A percentile compares a stretch with the other conserved stretches of the same genome.
Evolutionary conservation across 2,888 invertebrate genomes (phyloP).

Genomic region (Troides aeacus): DNA sequence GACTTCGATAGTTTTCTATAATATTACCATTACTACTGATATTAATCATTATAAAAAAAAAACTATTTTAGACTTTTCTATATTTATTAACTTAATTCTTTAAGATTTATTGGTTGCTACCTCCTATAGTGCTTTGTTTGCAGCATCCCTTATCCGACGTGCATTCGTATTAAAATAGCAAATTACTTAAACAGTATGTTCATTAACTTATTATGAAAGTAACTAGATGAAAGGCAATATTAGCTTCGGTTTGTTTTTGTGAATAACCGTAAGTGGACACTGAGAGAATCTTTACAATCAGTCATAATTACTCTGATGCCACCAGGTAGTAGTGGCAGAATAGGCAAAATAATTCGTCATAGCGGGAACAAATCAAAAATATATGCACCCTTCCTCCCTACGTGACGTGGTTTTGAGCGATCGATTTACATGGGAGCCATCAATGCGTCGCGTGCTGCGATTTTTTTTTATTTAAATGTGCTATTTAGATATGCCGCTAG

Average conservation of each 20-base stretch:
- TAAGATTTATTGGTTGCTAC: too few relatives aligned
- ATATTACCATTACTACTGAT: too few relatives aligned
- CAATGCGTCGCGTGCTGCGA: conserved; percentile 72
- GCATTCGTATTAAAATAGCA: too few relatives aligned
- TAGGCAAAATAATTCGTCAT: conserved; percentile 63
- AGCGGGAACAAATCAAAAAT: conserved; percentile 78
- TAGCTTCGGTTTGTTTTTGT: background rate
- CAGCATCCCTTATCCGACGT: too few relatives aligned
- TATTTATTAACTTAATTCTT: too few relatives aligned
- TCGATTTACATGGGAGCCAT: conserved; percentile 68
- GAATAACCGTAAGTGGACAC: background rate
- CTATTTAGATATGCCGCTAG: conserved; percentile 73
- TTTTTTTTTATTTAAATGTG: conserved; percentile 79
- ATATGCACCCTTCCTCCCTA: conserved; percentile 76
- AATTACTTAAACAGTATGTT: too few relatives aligned
- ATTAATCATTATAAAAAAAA: too few relatives aligned
- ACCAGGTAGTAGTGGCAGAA: conserved; percentile 38
- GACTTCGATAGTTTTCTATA: too few relatives aligned
- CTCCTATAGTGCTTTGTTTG: too few relatives aligned
- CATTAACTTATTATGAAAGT: too few relatives aligned
- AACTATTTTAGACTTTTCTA: too few relatives aligned
- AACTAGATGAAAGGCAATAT: background rate
- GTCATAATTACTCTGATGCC: conserved; percentile 22
- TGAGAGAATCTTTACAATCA: conserved; percentile 20
- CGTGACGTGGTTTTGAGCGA: conserved; percentile 70